Base-by-base conservation (phyloP, 2,888 invertebrate species). In the Eustalomyia histrio region DNA sequence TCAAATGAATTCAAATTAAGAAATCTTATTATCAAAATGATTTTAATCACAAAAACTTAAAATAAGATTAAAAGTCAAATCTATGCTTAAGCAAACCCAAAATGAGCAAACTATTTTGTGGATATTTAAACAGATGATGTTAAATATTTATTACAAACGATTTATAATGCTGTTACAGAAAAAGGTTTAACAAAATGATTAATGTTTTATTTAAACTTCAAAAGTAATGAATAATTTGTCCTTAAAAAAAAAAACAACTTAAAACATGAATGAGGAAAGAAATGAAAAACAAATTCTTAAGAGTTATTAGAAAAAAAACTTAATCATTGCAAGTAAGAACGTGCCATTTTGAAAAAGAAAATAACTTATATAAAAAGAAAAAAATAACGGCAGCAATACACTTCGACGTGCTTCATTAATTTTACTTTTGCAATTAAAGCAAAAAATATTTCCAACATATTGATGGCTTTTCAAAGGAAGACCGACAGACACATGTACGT, bases 321-420 rank as follows among this genome's bases (percentile, higher is more conserved):
- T 72, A 67, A 76, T 76, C 63, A 80, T 58, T 64, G 47, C 58
- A 63, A 63, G 43, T 24, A 69, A 50, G 47, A 74, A 76, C 76
- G 76, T 80, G 76, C 68, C 33, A 39, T 72, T 80, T 63, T 43
- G 24, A 53, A 50, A 74, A 47, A 39, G 5, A 16, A 47, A 29
- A 29, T 29, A 68, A 17, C 16, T 58, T 6, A 60, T 18, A 52
- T 10, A 14, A 71, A 60, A 17, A 10, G 18, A 53, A 67, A 29
- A 29, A 4, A 29, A 29, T 7, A 29, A 6, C 29, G 7, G 29
- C 29, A 29, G 29, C 64, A 80, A 68, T 75, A 58, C 63, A 65
- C 67, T 76, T 64, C 58, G 68, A 76, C 73, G 76, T 73, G 73
- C 76, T 80, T 80, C 64, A 80, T 80, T 80, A 80, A 39, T 47